phyloP scores from a whole-genome alignment of 2,797 vertebrate genomes.

The Anguilla marmorata region DNA sequence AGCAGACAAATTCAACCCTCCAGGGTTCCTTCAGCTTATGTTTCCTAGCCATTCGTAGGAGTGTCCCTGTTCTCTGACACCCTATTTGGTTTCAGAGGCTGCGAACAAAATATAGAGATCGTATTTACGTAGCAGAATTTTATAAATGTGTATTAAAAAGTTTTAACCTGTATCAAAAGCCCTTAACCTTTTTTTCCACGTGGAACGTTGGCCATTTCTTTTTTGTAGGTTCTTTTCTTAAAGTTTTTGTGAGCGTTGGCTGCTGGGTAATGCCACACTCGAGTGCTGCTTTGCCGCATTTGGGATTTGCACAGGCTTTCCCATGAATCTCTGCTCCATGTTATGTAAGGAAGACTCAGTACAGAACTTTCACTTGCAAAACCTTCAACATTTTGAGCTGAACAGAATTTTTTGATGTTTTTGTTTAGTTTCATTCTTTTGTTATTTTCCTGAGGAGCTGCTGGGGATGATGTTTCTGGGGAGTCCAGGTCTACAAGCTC shows the following conservation, averaged over 20 bases:
- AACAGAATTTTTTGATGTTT: background rate
- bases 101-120: background rate
- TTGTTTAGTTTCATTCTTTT: background rate
- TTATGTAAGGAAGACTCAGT: background rate
- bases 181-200: background rate
- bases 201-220: background rate
- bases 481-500: background rate
- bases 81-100: background rate
- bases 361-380: background rate
- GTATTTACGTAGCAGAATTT: slow-evolving; percentile 13
- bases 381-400: background rate
- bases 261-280: background rate
- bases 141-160: slow-evolving; percentile 12
- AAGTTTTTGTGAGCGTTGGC: background rate
- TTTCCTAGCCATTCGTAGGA: background rate
- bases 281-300: background rate
- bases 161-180: slow-evolving; percentile 11
- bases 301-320: background rate
- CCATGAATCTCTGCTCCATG: background rate
- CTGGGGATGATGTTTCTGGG: background rate
- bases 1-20: background rate
- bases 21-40: background rate
- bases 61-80: background rate
- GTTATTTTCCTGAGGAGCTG: background rate
- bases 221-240: background rate